Base-by-base conservation (phyloP, 2,888 invertebrate species). In the Drosophila subsilvestris region DNA sequence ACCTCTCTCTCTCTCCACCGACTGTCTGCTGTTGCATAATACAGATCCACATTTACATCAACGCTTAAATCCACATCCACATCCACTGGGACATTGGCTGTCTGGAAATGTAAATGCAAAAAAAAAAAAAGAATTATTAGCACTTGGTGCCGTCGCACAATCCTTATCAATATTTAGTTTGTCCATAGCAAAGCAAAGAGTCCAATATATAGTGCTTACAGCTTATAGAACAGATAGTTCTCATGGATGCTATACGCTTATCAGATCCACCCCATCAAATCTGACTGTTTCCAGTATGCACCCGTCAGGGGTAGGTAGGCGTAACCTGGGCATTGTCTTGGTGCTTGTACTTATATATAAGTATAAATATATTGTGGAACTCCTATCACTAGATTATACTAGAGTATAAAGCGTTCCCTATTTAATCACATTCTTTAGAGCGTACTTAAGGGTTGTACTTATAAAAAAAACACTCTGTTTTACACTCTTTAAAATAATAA, bases 11-110 rank as follows among this genome's bases (percentile, higher is more conserved):
- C 54, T 42, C 65, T 66, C 67, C 48, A 9, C 45, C 29, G 65
- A 18, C 54, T 54, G 54, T 54, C 67, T 47, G 63, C 67, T 43
- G 66, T 66, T 66, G 66, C 66, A 66, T 66, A 66, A 66, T 66
- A 48, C 42, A 49, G 71, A n/a, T 47, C 29, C 47, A 50, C 57
- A 58, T 54, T 53, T 43, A 58, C 32, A 48, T 49, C 45, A 45
- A 44, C 49, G 10, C 29, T 51, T 37, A 56, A 54, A 37, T 49
- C 27, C 58, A 57, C 63, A 20, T 51, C 18, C 55, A 47, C 37
- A 50, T 47, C 45, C 54, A 55, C 51, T n/a, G 42, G 32, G 57
- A 57, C 54, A 37, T 49, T 55, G 60, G 61, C 50, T 59, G 58
- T 37, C 84, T 83, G 71, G 9, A 58, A 69, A 50, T 37, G 44